phyloP scores from a whole-genome alignment of 2,113 vertebrate species.

The Meriones unguiculatus region DNA sequence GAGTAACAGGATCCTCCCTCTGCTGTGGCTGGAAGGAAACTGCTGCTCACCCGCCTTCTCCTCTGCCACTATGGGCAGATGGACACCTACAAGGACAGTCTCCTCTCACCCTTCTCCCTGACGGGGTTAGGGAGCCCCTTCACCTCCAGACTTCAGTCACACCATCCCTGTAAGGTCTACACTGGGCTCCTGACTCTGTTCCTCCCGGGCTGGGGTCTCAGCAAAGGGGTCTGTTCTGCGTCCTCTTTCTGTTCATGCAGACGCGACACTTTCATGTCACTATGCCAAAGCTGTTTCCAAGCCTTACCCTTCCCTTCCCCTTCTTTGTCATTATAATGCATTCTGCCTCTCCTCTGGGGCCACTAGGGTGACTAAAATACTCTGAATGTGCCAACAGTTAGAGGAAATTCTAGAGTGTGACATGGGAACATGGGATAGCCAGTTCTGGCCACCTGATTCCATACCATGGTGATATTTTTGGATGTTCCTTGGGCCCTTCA shows the following conservation, averaged over 20 bases:
- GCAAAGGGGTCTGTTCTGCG: background rate
- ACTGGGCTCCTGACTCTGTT: background rate
- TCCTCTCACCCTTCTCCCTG: background rate
- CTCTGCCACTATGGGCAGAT: background rate
- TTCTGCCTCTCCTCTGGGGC: background rate
- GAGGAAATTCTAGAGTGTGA: background rate
- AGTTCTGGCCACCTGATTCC: background rate
- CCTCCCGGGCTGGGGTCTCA: background rate
- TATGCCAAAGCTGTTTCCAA: background rate
- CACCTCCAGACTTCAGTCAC: background rate
- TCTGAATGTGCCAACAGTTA: background rate
- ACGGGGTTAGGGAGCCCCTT: too few relatives aligned
- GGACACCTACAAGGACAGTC: background rate
- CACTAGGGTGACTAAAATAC: background rate
- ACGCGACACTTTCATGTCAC: background rate
- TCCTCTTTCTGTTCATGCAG: fast-evolving
- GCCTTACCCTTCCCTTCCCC: background rate
- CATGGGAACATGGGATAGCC: background rate
- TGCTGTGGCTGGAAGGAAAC: background rate
- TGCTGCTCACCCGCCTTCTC: background rate
- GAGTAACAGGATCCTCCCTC: background rate
- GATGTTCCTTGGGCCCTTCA: background rate
- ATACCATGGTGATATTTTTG: background rate
- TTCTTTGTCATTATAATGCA: background rate
- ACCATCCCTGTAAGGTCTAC: background rate